These are phyloP conservation scores for Aptenodytes forsteri DNA, from an alignment of 2,113 vertebrate species.

Conservation along the genomic window DNA sequence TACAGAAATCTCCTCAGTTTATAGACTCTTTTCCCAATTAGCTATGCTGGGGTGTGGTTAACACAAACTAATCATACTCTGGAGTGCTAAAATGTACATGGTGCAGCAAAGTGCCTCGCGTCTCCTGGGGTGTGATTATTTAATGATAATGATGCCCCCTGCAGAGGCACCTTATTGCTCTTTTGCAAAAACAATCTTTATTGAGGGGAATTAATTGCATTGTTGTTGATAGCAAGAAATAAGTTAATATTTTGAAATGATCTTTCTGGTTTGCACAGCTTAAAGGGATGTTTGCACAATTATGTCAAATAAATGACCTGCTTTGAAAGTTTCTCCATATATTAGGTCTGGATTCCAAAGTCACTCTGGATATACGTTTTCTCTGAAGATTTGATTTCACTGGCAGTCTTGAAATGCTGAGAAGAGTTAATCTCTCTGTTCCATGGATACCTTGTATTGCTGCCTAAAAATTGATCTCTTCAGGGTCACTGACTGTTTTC, in stretches of 20 bases:
- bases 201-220: conserved; percentile 76
- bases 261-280: conserved; percentile 45
- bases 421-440: conserved; percentile 56
- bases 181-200: conserved; percentile 74
- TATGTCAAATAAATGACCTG: conserved; percentile 65
- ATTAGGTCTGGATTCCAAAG: conserved; percentile 36
- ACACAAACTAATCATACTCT: conserved; percentile 61
- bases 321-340: conserved; percentile 53
- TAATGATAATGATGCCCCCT: conserved; percentile 70
- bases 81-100: conserved; percentile 66
- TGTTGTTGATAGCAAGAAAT: conserved; percentile 74
- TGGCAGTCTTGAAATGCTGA: background rate
- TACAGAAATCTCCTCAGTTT: background rate
- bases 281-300: conserved; percentile 58
- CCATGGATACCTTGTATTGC: conserved; percentile 19
- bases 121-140: conserved; percentile 77
- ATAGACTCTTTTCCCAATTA: conserved; percentile 47
- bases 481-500: conserved; percentile 53
- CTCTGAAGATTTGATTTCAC: conserved; percentile 20
- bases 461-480: conserved; percentile 57
- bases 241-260: conserved; percentile 72
- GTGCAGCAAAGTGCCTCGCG: conserved; percentile 39
- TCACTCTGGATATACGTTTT: background rate
- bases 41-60: conserved; percentile 67
- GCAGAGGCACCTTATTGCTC: conserved; percentile 76